Evolutionary conservation across 2,888 invertebrate species (phyloP).

Genomic region (Coleophora deauratella): DNA sequence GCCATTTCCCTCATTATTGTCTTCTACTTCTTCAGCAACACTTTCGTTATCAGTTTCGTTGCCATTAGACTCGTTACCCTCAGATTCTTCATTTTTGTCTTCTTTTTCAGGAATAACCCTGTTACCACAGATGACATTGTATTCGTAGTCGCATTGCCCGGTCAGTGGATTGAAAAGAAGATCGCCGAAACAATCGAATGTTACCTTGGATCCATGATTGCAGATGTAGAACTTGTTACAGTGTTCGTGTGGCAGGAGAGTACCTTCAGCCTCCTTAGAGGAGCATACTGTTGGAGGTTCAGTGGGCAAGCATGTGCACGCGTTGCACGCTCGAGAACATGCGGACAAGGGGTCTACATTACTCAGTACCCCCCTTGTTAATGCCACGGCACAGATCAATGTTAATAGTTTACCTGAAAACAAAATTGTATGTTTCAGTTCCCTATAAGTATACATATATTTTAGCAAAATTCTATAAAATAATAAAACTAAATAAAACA

Average conservation of each 20-base stretch:
- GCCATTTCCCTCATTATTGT: slow-evolving; percentile 1
- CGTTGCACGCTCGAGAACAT: no score
- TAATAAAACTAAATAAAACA: no score
- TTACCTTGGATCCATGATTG: slow-evolving; percentile 18
- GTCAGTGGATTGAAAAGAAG: slow-evolving; percentile 25
- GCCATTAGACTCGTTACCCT: background rate
- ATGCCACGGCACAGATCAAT: slow-evolving; percentile 39
- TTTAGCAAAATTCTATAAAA: no score
- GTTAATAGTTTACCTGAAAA: slow-evolving; percentile 36
- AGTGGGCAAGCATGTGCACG: background rate
- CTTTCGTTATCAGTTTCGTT: background rate
- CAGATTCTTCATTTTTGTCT: background rate
- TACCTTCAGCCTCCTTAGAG: background rate
- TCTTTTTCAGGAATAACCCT: slow-evolving; percentile 10
- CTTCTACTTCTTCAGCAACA: no score
- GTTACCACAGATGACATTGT: slow-evolving; percentile 26
- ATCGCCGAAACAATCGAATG: slow-evolving; percentile 15
- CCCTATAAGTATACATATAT: background rate
- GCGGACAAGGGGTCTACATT: no score
- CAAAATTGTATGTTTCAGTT: slow-evolving; percentile 2
- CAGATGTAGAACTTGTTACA: slow-evolving; percentile 28
- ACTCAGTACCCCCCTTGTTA: slow-evolving; percentile 16
- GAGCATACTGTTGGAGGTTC: background rate
- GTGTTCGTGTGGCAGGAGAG: slow-evolving; percentile 22
- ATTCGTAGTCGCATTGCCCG: slow-evolving; percentile 24